A percentile compares a stretch with the other conserved stretches of the same genome.
Evolutionary conservation across 1,140 invertebrate species (phyloP).

Genomic region (Lordiphosa mommai): DNA sequence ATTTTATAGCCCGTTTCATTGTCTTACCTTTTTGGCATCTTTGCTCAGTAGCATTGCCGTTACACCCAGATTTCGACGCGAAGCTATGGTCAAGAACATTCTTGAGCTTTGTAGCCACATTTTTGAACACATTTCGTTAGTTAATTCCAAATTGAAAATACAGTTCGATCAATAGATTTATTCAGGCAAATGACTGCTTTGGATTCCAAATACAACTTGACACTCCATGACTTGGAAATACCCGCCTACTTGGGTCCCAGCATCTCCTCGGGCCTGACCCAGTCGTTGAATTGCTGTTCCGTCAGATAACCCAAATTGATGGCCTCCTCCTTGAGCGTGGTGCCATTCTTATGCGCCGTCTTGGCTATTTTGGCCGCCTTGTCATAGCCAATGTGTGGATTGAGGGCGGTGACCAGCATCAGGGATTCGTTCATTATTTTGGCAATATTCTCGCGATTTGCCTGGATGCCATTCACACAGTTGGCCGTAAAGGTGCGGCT

Average conservation of each 20-base stretch:
- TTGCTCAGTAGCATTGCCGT: too few species aligned
- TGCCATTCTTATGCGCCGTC: constrained; percentile 96
- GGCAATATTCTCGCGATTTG: constrained; percentile 91
- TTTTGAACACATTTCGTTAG: neutral
- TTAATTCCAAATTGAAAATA: too few species aligned
- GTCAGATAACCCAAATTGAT: constrained; percentile 93
- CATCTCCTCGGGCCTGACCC: constrained; percentile 97
- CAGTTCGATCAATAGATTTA: neutral
- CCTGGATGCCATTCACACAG: constrained; percentile 95
- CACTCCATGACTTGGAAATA: neutral
- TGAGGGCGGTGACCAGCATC: constrained; percentile 99
- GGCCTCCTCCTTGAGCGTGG: constrained; percentile 95
- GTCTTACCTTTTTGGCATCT: too few species aligned
- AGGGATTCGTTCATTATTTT: constrained; percentile 96
- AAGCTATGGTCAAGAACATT: too few species aligned
- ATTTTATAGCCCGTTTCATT: too few species aligned
- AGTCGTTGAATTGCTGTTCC: constrained; percentile 94
- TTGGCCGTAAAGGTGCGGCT: constrained; percentile 94
- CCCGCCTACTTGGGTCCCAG: constrained; percentile 92
- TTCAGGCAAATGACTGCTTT: neutral
- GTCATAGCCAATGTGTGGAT: constrained; percentile 99
- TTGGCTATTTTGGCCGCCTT: constrained; percentile 99
- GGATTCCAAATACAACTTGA: neutral
- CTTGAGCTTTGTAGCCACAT: neutral
- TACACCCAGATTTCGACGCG: too few species aligned